Evolutionary conservation across 2,888 invertebrate genomes (phyloP).

Genomic region (Poecilobothrus nobilitatus): DNA sequence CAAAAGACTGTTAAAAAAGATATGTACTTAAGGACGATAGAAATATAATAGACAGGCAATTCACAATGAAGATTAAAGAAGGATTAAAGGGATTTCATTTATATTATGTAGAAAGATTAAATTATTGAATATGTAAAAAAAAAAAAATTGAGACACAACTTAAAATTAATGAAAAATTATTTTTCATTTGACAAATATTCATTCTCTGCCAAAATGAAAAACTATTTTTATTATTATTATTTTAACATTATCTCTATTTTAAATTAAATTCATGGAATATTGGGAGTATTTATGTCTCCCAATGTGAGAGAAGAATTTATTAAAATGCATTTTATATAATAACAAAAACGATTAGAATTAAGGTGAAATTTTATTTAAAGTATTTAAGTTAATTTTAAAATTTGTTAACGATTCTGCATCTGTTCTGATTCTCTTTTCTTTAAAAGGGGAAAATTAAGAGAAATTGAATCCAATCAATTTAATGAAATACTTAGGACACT

Average conservation of each 20-base stretch:
- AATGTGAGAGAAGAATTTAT: no score
- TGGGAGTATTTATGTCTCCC: no score
- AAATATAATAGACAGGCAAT: not conserved
- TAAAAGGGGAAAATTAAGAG: no score
- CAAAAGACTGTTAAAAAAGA: not conserved
- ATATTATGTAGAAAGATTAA: not conserved
- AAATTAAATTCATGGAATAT: not conserved
- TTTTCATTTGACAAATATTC: not conserved
- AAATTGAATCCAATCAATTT: no score
- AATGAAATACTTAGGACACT: no score
- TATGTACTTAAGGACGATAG: not conserved
- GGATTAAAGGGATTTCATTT: not conserved
- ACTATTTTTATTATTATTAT: not conserved
- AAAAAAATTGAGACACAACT: not conserved
- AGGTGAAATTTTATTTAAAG: no score
- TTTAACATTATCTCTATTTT: not conserved
- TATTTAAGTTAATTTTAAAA: no score
- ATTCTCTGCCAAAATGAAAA: not conserved
- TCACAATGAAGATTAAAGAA: not conserved
- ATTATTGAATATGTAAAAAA: not conserved
- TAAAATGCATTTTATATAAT: no score
- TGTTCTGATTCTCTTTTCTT: no score
- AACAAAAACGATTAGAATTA: no score
- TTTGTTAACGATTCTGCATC: no score
- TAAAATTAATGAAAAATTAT: conserved; percentile 4